Base-by-base conservation (phyloP, 2,888 invertebrate genomes). In the Andrena minutula region DNA sequence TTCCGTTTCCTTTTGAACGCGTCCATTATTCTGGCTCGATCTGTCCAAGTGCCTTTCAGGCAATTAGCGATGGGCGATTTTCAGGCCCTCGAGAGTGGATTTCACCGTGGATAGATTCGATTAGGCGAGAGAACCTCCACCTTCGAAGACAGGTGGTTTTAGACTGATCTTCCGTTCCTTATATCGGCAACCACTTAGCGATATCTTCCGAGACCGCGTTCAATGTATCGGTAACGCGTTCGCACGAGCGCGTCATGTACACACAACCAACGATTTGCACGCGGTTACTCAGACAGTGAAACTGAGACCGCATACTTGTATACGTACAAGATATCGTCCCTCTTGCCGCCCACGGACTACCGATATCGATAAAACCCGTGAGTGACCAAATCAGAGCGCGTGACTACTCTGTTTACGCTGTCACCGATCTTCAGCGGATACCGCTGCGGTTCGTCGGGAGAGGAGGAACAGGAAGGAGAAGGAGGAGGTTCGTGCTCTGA, bases 161-260 rank as follows among this genome's bases (percentile, higher is more conserved):
- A 86, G 86, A 92, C 92, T 92, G 92, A 90, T 90, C 90, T 87
- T 87, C 84, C 84, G 86, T 84, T 86, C 88, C 84, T 87, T 86
- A 88, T 90, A 92, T 92, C 91, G 91, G 86, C 83, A 86, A 86
- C 90, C 92, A 92, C 92, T 93, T 91, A 90, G 90, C 92, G 90
- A 91, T 93, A 92, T 92, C 92, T 92, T 91, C 90, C 88, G 84
- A 84, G 88, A 83, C 78, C 75, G 65, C 63, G 75, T 83, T 75
- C 75, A 32, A 81, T 86, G 84, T 86, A 86, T 86, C 84, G 68
- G 85, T 83, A 85, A 71, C 79, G 68, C 58, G 74, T 63, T 49
- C 58, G 49, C 60, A 51, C 26, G 65, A 66, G 32, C 60, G 56
- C 70, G 58, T 56, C 23, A 47, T 12, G 73, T 60, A 60, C 56